A percentile compares a stretch with the other conserved stretches of the same genome.
These are phyloP conservation scores for Butorides virescens DNA, from an alignment of 2,113 vertebrate species.

Conservation along the genomic window DNA sequence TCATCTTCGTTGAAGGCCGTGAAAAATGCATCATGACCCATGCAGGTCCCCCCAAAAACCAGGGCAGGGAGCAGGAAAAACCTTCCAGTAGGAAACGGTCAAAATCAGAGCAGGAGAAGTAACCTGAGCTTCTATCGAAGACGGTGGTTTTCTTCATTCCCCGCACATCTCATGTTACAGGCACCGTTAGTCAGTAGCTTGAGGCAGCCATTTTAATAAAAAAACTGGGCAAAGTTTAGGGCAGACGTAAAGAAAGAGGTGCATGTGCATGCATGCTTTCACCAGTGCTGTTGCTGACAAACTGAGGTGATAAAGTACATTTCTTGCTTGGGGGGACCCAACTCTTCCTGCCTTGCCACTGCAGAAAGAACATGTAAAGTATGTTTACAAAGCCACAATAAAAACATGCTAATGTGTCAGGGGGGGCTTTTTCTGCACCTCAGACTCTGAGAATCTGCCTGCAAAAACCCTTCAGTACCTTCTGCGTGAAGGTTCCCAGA, in stretches of 20 bases:
- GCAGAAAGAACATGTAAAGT: background rate
- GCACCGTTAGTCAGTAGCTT: background rate
- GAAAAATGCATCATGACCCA: background rate
- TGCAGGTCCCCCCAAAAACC: background rate
- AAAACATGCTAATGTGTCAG: constrained; percentile 8
- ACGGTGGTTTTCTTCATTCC: background rate
- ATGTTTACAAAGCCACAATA: constrained; percentile 44
- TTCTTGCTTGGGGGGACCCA: background rate
- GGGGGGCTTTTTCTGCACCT: background rate
- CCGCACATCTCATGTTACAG: background rate
- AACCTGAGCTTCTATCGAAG: background rate
- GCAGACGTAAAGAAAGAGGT: background rate
- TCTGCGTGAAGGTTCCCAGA: background rate
- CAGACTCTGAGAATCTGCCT: background rate
- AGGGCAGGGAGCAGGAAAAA: background rate
- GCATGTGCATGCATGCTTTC: background rate
- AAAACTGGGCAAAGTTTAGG: background rate
- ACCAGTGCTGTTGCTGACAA: background rate
- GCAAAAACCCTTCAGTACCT: background rate
- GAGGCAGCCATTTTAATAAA: constrained; percentile 15
- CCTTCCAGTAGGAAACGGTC: background rate
- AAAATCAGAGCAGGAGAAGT: background rate
- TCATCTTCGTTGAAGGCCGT: background rate
- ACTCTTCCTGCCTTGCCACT: background rate
- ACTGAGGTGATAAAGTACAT: background rate